A percentile compares a stretch with the other conserved stretches of the same genome.
These are phyloP conservation scores for Hoplodrina ambigua DNA, from an alignment of 2,888 invertebrate genomes.

Conservation along the genomic window DNA sequence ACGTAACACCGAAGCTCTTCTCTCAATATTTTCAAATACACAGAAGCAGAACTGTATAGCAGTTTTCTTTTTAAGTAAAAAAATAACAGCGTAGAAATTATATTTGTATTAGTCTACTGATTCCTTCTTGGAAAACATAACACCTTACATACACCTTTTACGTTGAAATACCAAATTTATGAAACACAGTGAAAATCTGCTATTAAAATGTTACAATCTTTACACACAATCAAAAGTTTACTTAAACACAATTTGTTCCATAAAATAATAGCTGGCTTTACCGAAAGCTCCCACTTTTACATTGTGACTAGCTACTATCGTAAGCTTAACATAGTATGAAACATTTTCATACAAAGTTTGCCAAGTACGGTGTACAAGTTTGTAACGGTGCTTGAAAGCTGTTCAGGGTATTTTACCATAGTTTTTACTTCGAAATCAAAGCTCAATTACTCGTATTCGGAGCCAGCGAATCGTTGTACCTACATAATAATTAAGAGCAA, in stretches of 20 bases:
- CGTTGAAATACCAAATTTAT: not conserved
- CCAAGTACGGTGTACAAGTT: slow-evolving; percentile 4
- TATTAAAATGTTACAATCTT: not conserved
- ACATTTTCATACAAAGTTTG: slow-evolving; percentile 30
- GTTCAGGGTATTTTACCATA: slow-evolving; percentile 16
- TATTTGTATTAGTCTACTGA: not conserved
- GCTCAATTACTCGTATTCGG: slow-evolving; percentile 9
- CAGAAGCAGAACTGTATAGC: not conserved
- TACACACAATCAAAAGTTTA: not conserved
- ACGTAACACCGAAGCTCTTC: not conserved
- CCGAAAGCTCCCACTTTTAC: slow-evolving; percentile 14
- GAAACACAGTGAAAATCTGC: not conserved
- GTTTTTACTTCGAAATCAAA: slow-evolving; percentile 31
- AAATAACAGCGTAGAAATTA: not conserved
- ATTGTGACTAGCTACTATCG: slow-evolving; percentile 1
- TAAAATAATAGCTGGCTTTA: slow-evolving; percentile 11
- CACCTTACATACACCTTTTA: not conserved
- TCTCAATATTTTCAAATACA: slow-evolving; percentile 5
- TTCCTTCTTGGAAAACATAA: not conserved
- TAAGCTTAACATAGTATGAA: slow-evolving; percentile 16
- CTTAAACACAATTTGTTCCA: slow-evolving; percentile 5
- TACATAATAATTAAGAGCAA: slow-evolving; percentile 38
- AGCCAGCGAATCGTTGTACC: slow-evolving; percentile 17
- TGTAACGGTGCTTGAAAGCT: slow-evolving; percentile 19
- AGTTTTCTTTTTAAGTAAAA: not conserved